These are phyloP conservation scores for Rhopalosiphum maidis DNA, from an alignment of 1,140 invertebrate species.

Conservation along the genomic window DNA sequence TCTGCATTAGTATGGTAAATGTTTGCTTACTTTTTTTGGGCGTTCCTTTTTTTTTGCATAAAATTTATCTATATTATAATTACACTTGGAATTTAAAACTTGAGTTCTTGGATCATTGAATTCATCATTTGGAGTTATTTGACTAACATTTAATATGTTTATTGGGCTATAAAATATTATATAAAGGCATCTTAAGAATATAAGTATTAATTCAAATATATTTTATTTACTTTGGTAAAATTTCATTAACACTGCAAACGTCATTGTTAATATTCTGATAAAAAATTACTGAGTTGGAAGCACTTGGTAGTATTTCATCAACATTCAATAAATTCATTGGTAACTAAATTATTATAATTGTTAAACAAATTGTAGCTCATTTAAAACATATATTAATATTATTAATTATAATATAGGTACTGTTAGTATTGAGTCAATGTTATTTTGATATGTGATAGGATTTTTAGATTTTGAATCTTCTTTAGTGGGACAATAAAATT, in stretches of 20 bases:
- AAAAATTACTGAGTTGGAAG: constrained; percentile 1
- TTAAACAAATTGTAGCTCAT: neutral
- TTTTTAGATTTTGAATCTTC: neutral
- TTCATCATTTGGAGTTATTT: neutral
- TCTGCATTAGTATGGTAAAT: neutral
- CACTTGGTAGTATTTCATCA: neutral
- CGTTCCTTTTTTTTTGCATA: neutral
- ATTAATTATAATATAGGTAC: neutral
- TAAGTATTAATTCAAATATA: neutral
- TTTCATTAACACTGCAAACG: neutral
- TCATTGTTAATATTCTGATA: constrained; percentile 6
- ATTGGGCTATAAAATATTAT: neutral
- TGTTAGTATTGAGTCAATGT: neutral
- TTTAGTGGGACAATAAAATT: constrained; percentile 28
- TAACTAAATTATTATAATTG: neutral
- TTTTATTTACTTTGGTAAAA: neutral
- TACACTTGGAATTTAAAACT: neutral
- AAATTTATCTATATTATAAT: neutral
- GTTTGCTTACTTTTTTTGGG: neutral
- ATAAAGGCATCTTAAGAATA: neutral
- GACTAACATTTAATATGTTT: constrained; percentile 31
- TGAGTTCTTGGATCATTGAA: neutral
- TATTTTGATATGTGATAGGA: neutral
- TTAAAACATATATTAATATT: neutral
- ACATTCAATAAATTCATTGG: constrained; percentile 2